These are phyloP conservation scores for Dioctria linearis DNA, from an alignment of 2,888 invertebrate species.

Conservation along the genomic window DNA sequence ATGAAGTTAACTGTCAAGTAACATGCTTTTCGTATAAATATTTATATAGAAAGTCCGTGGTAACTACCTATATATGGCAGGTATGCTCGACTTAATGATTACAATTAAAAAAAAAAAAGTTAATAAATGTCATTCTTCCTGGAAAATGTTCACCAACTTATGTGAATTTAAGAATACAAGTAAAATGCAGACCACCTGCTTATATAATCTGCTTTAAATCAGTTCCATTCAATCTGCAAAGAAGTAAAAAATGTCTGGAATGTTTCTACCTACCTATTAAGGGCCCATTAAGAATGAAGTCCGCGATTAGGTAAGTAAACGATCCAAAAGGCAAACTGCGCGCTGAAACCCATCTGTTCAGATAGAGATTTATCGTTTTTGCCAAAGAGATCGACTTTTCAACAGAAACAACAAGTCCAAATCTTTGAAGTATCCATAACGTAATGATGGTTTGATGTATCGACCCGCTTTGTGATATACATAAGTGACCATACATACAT, in stretches of 20 bases:
- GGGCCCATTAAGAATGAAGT: slow-evolving; percentile 30
- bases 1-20: too few relatives aligned
- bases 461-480: background rate
- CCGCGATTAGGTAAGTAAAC: slow-evolving; percentile 23
- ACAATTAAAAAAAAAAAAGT: too few relatives aligned
- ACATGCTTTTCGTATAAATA: too few relatives aligned
- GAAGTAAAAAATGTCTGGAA: slow-evolving; percentile 8
- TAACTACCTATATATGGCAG: too few relatives aligned
- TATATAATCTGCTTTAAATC: background rate
- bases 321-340: slow-evolving; percentile 10
- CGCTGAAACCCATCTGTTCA: slow-evolving; percentile 12
- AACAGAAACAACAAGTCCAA: slow-evolving; percentile 16
- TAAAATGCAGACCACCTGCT: background rate
- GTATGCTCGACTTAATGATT: too few relatives aligned
- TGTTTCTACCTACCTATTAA: slow-evolving; percentile 31
- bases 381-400: slow-evolving; percentile 12
- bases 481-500: background rate
- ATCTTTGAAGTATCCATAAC: slow-evolving; percentile 12
- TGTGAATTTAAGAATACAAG: slow-evolving; percentile 1
- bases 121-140: too few relatives aligned
- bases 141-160: too few relatives aligned
- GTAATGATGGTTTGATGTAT: slow-evolving; percentile 31
- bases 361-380: slow-evolving; percentile 8
- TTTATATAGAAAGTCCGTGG: too few relatives aligned
- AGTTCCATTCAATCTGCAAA: background rate